Base-by-base conservation (phyloP, 2,888 invertebrate species). In the Catocala fraxini region DNA sequence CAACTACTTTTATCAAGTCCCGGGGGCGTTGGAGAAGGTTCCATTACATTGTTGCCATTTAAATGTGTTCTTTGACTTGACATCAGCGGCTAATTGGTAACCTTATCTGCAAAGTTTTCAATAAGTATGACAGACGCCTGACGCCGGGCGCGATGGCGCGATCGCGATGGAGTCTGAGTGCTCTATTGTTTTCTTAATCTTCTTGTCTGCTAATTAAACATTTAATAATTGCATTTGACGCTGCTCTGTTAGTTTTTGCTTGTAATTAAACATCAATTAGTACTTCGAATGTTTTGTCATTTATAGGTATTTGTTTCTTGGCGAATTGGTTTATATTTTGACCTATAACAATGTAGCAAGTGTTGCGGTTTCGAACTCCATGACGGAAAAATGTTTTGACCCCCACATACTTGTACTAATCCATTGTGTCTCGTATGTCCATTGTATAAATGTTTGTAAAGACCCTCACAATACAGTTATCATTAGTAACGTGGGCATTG, bases 1-100 rank as follows among this genome's bases (percentile, higher is more conserved):
- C 75, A 77, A 81, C 80, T 81, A 85, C 80, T 87, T 86, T 81
- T 82, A 86, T 82, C 76, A 84, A 85, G 72, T 79, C 80, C 76
- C 75, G 69, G 69, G 74, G 80, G 80, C 72, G 70, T 77, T 71
- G 71, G 67, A 72, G 67, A 69, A 77, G 76, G 71, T 73, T 65
- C 59, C 55, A 67, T 71, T 71, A 71, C 74, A 62, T 51, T 67
- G 78, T 76, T 78, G 80, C 68, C 73, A 80, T 81, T 82, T 70
- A 80, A 83, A 80, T 77, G 65, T 70, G 66, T 79, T 79, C 71
- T 83, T 81, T 79, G 75, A 75, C 56, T 73, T 69, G 65, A 66
- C 63, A 71, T 72, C 65, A 65, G 65, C 70, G 48, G 53, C 62
- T 75, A 77, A 77, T 75, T 75, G 72, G 75, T 59, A 70, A 70